phyloP scores from a whole-genome alignment of 1,140 invertebrate species.

The Teleogryllus occipitalis region DNA sequence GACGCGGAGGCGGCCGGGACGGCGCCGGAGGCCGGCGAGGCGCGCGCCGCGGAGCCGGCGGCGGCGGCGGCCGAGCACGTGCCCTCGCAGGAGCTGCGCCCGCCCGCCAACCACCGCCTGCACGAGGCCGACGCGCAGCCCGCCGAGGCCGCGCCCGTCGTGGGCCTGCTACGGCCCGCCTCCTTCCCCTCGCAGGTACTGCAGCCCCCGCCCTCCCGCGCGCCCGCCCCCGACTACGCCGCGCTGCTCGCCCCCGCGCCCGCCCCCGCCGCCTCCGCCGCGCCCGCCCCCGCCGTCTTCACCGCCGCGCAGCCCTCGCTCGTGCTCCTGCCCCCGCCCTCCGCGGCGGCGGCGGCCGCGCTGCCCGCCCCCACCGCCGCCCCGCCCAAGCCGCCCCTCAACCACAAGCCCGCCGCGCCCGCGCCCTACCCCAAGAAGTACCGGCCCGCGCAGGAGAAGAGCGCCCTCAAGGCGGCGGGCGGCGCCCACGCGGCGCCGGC shows the following conservation, averaged over 20 bases:
- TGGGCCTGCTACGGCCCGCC: neutral
- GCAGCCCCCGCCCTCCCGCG: neutral
- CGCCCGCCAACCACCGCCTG: neutral
- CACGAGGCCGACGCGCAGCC: neutral
- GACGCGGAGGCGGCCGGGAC: neutral
- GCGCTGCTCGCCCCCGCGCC: too few species aligned
- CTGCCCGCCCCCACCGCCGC: neutral
- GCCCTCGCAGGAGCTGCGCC: neutral
- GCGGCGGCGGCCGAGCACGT: neutral
- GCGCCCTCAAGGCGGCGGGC: neutral
- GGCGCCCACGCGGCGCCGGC: neutral
- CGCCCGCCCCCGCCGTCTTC: neutral
- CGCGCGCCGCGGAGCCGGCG: too few species aligned
- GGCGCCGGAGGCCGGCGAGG: neutral
- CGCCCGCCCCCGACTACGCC: neutral
- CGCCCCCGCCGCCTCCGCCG: too few species aligned
- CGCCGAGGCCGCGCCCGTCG: neutral
- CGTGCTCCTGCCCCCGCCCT: neutral
- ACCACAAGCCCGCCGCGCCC: neutral
- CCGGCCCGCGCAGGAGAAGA: constrained; percentile 8
- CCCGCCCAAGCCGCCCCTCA: neutral
- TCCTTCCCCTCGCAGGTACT: neutral
- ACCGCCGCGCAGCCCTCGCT: neutral
- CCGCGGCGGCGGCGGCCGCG: neutral
- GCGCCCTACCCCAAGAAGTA: constrained; percentile 10